Evolutionary conservation across 1,140 invertebrate species (phyloP).

Genomic region (Drosophila sturtevanti): DNA sequence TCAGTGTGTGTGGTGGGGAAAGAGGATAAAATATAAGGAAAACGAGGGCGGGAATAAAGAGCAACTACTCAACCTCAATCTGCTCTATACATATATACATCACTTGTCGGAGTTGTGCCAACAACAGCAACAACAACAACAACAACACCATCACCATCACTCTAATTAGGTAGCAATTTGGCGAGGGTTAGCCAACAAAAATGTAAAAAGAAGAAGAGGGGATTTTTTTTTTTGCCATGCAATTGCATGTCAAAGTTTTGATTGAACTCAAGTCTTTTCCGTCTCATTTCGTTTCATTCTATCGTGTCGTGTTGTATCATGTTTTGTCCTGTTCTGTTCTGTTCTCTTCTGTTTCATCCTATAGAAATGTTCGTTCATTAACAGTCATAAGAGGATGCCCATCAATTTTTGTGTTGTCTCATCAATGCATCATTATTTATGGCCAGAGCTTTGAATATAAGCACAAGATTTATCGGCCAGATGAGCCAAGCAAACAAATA

Average conservation of each 20-base stretch:
- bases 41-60: neutral
- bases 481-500: conserved; percentile 8
- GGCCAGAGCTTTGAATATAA: conserved; percentile 3
- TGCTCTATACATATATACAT: neutral
- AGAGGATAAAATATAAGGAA: no score
- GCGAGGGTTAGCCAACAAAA: neutral
- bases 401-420: conserved; percentile 24
- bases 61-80: neutral
- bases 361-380: conserved; percentile 4
- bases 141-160: neutral
- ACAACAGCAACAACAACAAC: neutral
- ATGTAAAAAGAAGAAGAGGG: neutral
- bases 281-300: neutral
- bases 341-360: neutral
- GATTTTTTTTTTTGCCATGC: conserved; percentile 35
- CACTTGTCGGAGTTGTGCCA: neutral
- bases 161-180: conserved; percentile 54
- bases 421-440: conserved; percentile 38
- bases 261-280: conserved; percentile 40
- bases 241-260: conserved; percentile 44
- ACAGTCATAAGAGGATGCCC: neutral
- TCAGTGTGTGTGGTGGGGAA: no score
- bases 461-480: neutral
- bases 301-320: no score
- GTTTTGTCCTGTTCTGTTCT: neutral